Percentiles rank a stretch among this genome's conserved stretches.
phyloP scores from a whole-genome alignment of 2,888 invertebrate genomes.

The Allophyes oxyacanthae region DNA sequence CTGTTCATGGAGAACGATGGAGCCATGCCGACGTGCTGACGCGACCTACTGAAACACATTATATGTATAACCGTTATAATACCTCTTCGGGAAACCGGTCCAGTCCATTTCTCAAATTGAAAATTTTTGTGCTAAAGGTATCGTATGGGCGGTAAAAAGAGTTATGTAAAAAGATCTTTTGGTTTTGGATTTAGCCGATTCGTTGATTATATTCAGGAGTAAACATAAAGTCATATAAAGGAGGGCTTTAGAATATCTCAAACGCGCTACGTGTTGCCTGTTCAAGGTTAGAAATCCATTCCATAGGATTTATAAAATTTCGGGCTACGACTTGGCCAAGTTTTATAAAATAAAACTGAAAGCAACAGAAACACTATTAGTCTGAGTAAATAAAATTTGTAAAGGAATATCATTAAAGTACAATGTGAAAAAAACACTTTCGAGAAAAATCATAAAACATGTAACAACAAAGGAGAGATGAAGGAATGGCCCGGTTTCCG shows the following conservation, averaged over 20 bases:
- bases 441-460: constrained; percentile 39
- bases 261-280: not conserved
- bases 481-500: constrained; percentile 36
- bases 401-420: constrained; percentile 27
- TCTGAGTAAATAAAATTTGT: constrained; percentile 21
- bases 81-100: constrained; percentile 17
- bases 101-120: constrained; percentile 38
- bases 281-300: no score
- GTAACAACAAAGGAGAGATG: constrained; percentile 38
- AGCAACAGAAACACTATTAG: constrained; percentile 16
- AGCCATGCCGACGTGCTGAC: constrained; percentile 22
- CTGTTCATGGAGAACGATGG: constrained; percentile 29
- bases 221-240: not conserved
- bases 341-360: constrained; percentile 3
- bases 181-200: not conserved
- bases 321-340: no score
- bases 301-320: no score
- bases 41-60: constrained; percentile 12
- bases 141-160: constrained; percentile 7
- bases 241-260: not conserved
- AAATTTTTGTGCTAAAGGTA: constrained; percentile 29
- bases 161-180: constrained; percentile 2
- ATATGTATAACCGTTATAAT: constrained; percentile 33
- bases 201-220: not conserved
- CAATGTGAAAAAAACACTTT: constrained; percentile 38